These are phyloP conservation scores for Thymallus thymallus DNA, from an alignment of 2,113 vertebrate species.

Conservation along the genomic window DNA sequence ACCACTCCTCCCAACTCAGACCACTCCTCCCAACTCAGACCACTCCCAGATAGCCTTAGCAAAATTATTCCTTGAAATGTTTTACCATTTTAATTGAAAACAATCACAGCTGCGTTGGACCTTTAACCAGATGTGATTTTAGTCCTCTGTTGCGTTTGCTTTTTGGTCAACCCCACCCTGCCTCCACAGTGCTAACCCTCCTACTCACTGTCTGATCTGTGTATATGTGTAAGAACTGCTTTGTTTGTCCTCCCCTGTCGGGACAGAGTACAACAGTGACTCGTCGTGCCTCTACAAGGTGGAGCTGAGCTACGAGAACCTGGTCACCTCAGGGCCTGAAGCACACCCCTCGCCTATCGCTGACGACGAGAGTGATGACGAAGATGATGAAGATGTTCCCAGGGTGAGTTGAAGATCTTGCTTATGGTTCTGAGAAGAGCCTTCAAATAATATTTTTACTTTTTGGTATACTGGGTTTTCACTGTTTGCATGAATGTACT, in stretches of 20 bases:
- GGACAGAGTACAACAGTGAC: constrained; percentile 92
- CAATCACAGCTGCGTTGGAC: no score
- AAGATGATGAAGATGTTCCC: constrained; percentile 91
- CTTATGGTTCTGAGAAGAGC: background rate
- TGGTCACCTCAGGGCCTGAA: constrained; percentile 91
- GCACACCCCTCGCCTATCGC: constrained; percentile 88
- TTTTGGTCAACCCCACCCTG: background rate
- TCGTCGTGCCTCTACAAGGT: constrained; percentile 93
- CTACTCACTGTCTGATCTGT: background rate
- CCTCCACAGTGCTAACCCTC: background rate
- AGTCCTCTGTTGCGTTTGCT: background rate
- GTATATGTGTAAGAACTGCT: constrained; percentile 24
- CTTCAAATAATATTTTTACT: background rate
- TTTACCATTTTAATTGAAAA: no score
- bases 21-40: no score
- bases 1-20: no score
- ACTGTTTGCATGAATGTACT: background rate
- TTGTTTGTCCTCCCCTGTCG: constrained; percentile 34
- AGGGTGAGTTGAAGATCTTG: constrained; percentile 73
- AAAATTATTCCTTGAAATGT: no score
- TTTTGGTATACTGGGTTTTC: background rate
- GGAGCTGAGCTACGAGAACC: constrained; percentile 94
- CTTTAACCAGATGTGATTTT: background rate
- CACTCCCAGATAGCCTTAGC: no score
- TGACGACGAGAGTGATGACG: constrained; percentile 95